Percentiles rank a stretch among this genome's conserved stretches.
Conservation (phyloP, 2,888 invertebrate species). For the Tigriopus californicus region DNA sequence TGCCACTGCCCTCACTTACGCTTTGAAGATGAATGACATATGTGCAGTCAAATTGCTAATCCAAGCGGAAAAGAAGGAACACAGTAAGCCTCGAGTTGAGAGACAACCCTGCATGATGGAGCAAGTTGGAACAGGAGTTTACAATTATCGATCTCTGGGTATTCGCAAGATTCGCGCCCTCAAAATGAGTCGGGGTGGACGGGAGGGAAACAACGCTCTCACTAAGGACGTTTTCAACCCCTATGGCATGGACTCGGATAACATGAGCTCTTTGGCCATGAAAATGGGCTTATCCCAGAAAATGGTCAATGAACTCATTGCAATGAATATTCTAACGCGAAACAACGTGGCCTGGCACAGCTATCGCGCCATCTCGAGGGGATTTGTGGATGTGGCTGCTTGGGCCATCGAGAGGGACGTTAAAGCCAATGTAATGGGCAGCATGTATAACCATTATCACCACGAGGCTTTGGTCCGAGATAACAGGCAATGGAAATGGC, state of each 20-base stretch:
- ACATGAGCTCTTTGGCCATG: not conserved
- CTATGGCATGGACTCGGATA: not conserved
- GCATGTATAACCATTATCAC: too few species aligned
- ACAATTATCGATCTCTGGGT: conserved; percentile 25
- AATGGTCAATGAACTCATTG: too few species aligned
- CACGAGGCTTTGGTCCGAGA: too few species aligned
- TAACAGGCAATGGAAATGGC: not conserved
- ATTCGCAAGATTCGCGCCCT: conserved; percentile 26
- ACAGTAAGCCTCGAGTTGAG: conserved; percentile 17
- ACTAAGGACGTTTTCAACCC: conserved; percentile 24
- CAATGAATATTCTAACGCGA: too few species aligned
- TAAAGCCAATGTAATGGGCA: not conserved
- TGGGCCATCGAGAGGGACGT: not conserved
- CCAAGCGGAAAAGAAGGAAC: conserved; percentile 1
- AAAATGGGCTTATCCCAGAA: too few species aligned
- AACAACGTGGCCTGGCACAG: too few species aligned
- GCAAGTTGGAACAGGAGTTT: conserved; percentile 19
- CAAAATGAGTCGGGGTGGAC: conserved; percentile 29
- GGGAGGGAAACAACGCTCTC: conserved; percentile 34
- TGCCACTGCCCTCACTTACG: not conserved
- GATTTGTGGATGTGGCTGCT: not conserved
- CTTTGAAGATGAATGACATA: not conserved
- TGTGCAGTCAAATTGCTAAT: not conserved
- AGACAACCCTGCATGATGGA: conserved; percentile 17
- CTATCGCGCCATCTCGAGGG: not conserved